Conservation (phyloP, 1,140 invertebrate genomes). For the Temnothorax curvispinosus region DNA sequence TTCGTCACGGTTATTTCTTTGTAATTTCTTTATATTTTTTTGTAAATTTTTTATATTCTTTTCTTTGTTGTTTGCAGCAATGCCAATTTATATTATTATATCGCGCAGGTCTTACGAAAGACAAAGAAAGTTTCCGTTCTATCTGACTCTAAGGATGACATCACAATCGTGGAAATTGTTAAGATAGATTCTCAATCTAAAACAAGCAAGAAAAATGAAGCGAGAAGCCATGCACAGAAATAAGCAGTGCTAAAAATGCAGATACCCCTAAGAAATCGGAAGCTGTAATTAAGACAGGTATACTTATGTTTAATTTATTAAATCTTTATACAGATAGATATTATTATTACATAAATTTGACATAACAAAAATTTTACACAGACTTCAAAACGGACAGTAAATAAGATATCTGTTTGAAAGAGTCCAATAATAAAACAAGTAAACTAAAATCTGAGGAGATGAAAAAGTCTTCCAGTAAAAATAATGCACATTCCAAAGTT, state of each 20-base stretch:
- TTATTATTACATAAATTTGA: not conserved
- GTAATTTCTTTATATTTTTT: no score
- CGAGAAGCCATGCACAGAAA: slow-evolving; percentile 43
- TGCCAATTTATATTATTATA: not conserved
- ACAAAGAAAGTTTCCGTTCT: slow-evolving; percentile 46
- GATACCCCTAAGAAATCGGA: not conserved
- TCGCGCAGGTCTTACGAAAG: slow-evolving; percentile 23
- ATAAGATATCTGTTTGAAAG: slow-evolving; percentile 1
- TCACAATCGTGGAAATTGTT: not conserved
- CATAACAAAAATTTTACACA: slow-evolving; percentile 17
- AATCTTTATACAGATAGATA: no score
- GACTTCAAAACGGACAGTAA: slow-evolving; percentile 4
- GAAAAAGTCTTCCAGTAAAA: not conserved
- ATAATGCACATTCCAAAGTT: slow-evolving; percentile 23
- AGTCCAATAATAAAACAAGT: not conserved
- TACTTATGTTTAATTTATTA: not conserved
- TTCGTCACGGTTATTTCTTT: no score
- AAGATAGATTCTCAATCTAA: no score
- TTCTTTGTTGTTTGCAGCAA: not conserved
- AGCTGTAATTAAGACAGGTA: slow-evolving; percentile 17
- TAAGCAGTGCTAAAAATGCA: slow-evolving; percentile 25
- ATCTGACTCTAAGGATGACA: slow-evolving; percentile 83
- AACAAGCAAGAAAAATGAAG: not conserved
- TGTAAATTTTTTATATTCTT: no score
- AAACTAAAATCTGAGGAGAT: not conserved